Base-by-base conservation (phyloP, 2,888 invertebrate genomes). In the Caenorhabditis parvicauda region DNA sequence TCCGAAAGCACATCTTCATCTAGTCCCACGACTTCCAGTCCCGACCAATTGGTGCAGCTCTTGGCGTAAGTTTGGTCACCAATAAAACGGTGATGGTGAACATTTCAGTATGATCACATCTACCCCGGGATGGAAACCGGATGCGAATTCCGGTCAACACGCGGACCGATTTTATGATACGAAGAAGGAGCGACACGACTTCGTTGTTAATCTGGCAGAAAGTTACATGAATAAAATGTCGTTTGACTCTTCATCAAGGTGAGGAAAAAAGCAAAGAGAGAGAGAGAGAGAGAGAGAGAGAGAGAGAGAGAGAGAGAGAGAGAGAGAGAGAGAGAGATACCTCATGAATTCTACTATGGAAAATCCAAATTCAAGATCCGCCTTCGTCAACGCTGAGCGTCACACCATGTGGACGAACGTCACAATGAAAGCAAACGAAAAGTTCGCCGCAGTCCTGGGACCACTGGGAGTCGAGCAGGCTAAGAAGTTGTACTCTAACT, bases 401-500 rank as follows among this genome's bases (percentile, higher is more conserved):
- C 55, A 57, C 22, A 44, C 43, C 32, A 67, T 66, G 62, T 59
- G 62, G 66, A 48, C 54, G 14, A 48, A 57, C 21, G 54, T 66
- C 12, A 55, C 58, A 1, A 35, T 55, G 29, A 50, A 58, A 38
- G 55, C 56, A 17, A 64, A 62, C 25, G 51, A 56, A 12, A 49
- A 49, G 35, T 59, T 46, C 41, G 43, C 47, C 21, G 43, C 42
- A 14, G 25, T 27, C 2, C 42, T 67, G 22, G 60, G 54, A 2
- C 35, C 44, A 4, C 37, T 67, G 17, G 49, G 53, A 1, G 47
- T 58, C 1, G 59, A 56, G 29, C 65, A 66, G 44, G 58, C 60
- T 21, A 69, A 69, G 49, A 69, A 69, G 29, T 22, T 63, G 0
- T 64, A 49, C 41, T 66, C 65, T 9, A 69, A 69, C 39, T 63